Base-by-base conservation (phyloP, 2,113 vertebrate genomes). In the Psephotus haematonotus region DNA sequence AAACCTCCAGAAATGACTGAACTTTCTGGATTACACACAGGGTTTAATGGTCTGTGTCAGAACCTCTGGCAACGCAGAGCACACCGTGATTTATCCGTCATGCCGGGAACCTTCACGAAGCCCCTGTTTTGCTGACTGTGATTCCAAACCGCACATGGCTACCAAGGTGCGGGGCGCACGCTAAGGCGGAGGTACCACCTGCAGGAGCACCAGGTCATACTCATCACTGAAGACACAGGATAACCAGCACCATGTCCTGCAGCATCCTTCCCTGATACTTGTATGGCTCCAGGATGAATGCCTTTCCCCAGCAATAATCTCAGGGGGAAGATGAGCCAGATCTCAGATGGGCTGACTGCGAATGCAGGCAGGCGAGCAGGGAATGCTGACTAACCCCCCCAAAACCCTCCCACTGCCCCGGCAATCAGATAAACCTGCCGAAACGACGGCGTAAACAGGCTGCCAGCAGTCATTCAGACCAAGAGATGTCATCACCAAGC, bases 81-180 rank as follows among this genome's bases (percentile, higher is more conserved):
- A 53, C 55, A 47, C 70, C 76, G 17, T 84, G 67, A 91, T 87
- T 94, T 50, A 80, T 68, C 46, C 18, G 39, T 33, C 13, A 7
- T 95, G 77, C 82, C 13, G 22, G 76, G 90, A 94, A 94, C 70
- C 63, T 81, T 88, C 79, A 88, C 82, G 74, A 88, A 87, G 69
- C 31, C 68, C 44, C 83, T 27, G 65, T 43, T 77, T 47, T 93
- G 69, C 79, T 93, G 74, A 91, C 15, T 72, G 8, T 1, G 11
- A 35, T 44, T 64, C 93, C 93, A 93, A 85, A 63, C 33, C 11
- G 44, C 49, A 69, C 16, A 23, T 11, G 31, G 44, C 93, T 82
- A 63, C 52, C 27, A 11, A 69, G 43, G 37, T 25, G 19, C 79
- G 18, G 75, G 83, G 93, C 31, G 59, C 37, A 7, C 8, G 43